phyloP scores from a whole-genome alignment of 2,113 vertebrate species.

The Python bivittatus region DNA sequence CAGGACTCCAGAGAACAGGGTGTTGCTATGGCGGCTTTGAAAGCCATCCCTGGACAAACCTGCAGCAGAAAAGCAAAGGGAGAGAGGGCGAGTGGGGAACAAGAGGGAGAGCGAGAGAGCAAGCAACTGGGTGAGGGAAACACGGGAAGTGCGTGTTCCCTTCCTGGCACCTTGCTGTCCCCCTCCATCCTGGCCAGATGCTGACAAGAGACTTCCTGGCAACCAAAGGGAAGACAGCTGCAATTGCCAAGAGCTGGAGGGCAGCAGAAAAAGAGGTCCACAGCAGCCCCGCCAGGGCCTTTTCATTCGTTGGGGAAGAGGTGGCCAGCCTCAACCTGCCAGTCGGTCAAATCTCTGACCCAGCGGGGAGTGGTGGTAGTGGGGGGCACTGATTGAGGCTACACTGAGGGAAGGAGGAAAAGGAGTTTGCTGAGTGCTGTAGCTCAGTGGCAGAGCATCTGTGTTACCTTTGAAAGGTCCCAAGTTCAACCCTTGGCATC shows the following conservation, averaged over 20 bases:
- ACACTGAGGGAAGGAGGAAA: neutral
- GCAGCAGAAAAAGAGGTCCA: neutral
- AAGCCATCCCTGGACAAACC: neutral
- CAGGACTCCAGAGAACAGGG: neutral
- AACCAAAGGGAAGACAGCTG: slow-evolving; percentile 18
- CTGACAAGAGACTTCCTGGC: slow-evolving; percentile 33
- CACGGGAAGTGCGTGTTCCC: slow-evolving; percentile 15
- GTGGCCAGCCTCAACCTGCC: neutral
- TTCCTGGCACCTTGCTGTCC: slow-evolving; percentile 30
- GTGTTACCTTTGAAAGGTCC: neutral
- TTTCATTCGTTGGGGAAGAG: neutral
- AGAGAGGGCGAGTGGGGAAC: neutral
- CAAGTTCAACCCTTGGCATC: neutral
- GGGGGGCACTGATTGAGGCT: neutral
- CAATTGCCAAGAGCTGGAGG: slow-evolving; percentile 2
- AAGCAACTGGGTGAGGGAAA: slow-evolving; percentile 21
- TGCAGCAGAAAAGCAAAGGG: neutral
- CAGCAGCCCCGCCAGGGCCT: neutral
- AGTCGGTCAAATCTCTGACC: neutral
- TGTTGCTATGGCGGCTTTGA: neutral
- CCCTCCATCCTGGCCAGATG: slow-evolving; percentile 34
- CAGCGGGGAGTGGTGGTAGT: neutral
- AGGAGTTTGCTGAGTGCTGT: neutral
- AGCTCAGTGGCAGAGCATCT: neutral
- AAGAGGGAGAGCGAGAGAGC: neutral